A percentile compares a stretch with the other conserved stretches of the same genome.
Evolutionary conservation across 1,140 invertebrate genomes (phyloP).

Genomic region (Kradibia gibbosae): DNA sequence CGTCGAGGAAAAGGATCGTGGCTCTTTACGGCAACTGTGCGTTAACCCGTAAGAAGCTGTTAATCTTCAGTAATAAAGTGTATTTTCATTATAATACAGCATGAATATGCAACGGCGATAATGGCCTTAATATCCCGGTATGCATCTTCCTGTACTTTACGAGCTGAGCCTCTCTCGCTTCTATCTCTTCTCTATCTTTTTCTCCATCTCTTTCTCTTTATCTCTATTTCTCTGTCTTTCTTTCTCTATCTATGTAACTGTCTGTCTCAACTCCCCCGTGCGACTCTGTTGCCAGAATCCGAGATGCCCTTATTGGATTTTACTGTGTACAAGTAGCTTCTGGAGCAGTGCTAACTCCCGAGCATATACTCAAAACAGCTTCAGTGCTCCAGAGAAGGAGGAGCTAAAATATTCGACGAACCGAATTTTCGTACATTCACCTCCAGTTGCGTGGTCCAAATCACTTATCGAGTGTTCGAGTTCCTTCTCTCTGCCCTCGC

Average conservation of each 20-base stretch:
- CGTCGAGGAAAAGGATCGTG: conserved; percentile 35
- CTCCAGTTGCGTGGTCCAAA: conserved; percentile 19
- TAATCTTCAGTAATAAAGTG: conserved; percentile 75
- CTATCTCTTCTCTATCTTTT: neutral
- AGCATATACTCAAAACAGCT: neutral
- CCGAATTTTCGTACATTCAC: conserved; percentile 33
- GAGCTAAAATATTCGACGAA: conserved; percentile 28
- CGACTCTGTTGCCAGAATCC: conserved; percentile 64
- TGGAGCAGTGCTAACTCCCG: conserved; percentile 48
- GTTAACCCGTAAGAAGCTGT: conserved; percentile 72
- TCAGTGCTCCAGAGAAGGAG: neutral
- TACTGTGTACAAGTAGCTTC: conserved; percentile 56
- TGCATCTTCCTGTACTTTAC: conserved; percentile 74
- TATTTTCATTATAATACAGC: conserved; percentile 75
- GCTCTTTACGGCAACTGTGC: conserved; percentile 61
- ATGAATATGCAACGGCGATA: conserved; percentile 75
- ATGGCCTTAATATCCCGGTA: conserved; percentile 73
- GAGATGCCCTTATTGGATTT: conserved; percentile 71
- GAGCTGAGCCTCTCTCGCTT: conserved; percentile 72
- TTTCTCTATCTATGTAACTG: neutral
- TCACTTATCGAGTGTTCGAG: conserved; percentile 14
- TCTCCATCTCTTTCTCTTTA: conserved; percentile 53
- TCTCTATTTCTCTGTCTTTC: neutral
- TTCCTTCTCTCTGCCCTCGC: neutral
- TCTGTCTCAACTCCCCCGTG: neutral